phyloP scores from a whole-genome alignment of 2,888 invertebrate genomes.

The Lapara coniferarum region DNA sequence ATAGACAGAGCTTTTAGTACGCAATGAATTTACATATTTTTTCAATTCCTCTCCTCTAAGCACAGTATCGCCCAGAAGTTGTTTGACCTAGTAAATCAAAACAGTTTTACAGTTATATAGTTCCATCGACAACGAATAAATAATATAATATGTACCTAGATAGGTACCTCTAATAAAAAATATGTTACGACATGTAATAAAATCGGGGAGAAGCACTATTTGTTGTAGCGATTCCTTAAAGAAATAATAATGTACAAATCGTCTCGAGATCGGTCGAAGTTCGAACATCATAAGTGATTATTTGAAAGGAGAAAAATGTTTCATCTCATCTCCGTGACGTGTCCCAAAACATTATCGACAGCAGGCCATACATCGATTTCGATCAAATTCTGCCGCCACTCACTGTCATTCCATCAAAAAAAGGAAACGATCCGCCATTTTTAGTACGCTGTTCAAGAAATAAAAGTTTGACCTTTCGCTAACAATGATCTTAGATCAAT shows the following conservation, averaged over 20 bases:
- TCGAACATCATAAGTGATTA: slow-evolving; percentile 66
- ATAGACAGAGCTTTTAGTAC: slow-evolving; percentile 91
- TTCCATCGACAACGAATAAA: background rate
- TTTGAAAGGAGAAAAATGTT: slow-evolving; percentile 65
- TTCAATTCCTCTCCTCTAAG: slow-evolving; percentile 93
- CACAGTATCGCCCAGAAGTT: slow-evolving; percentile 86
- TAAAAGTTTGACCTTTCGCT: slow-evolving; percentile 24
- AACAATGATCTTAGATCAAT: slow-evolving; percentile 12
- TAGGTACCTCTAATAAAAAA: background rate
- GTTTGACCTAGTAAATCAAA: slow-evolving; percentile 62
- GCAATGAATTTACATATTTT: slow-evolving; percentile 91
- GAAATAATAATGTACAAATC: slow-evolving; percentile 47
- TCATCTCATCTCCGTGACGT: slow-evolving; percentile 51
- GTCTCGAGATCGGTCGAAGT: slow-evolving; percentile 50
- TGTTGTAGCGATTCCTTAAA: too few relatives aligned
- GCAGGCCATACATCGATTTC: slow-evolving; percentile 40
- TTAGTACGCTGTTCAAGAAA: slow-evolving; percentile 21
- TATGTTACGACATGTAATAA: too few relatives aligned
- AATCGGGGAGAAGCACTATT: too few relatives aligned
- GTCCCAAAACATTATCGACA: slow-evolving; percentile 39
- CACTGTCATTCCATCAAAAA: slow-evolving; percentile 32
- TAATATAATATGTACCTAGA: slow-evolving; percentile 26
- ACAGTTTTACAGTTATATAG: slow-evolving; percentile 32
- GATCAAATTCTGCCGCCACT: slow-evolving; percentile 45
- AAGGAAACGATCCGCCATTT: slow-evolving; percentile 35